Conservation (phyloP, 1,140 invertebrate genomes). For the Antheraea mylitta region DNA sequence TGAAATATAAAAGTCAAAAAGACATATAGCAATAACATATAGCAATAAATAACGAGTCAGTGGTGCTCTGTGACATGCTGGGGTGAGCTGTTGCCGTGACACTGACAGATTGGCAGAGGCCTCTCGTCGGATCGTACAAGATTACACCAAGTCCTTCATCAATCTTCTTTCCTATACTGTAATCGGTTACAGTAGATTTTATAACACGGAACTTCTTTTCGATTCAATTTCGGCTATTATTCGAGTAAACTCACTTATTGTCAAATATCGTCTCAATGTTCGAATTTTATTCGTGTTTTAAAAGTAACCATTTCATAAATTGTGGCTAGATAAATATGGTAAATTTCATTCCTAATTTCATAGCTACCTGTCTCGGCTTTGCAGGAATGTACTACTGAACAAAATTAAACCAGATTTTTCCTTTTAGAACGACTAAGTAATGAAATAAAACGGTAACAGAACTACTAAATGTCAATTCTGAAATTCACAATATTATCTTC, state of each 20-base stretch:
- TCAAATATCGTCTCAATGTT: too few relatives aligned
- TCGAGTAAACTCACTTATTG: not conserved
- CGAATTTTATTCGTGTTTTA: too few relatives aligned
- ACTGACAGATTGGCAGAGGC: constrained; percentile 18
- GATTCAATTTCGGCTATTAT: not conserved
- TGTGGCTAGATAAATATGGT: too few relatives aligned
- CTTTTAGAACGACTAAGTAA: too few relatives aligned
- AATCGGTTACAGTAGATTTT: constrained; percentile 16
- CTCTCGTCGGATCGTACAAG: constrained; percentile 17
- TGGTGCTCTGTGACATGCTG: not conserved
- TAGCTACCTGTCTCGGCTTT: too few relatives aligned
- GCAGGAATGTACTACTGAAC: too few relatives aligned
- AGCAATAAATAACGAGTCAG: not conserved
- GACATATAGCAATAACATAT: not conserved
- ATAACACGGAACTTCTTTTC: constrained; percentile 1
- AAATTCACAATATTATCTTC: too few relatives aligned
- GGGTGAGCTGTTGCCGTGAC: constrained; percentile 3
- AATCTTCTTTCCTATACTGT: constrained; percentile 18
- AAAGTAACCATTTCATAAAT: too few relatives aligned
- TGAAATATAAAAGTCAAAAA: not conserved
- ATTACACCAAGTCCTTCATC: constrained; percentile 23
- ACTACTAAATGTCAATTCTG: too few relatives aligned
- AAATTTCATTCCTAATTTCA: too few relatives aligned
- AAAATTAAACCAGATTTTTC: too few relatives aligned
- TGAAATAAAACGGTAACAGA: too few relatives aligned